Conservation (phyloP, 2,797 vertebrate species). For the Periophthalmus magnuspinnatus region DNA sequence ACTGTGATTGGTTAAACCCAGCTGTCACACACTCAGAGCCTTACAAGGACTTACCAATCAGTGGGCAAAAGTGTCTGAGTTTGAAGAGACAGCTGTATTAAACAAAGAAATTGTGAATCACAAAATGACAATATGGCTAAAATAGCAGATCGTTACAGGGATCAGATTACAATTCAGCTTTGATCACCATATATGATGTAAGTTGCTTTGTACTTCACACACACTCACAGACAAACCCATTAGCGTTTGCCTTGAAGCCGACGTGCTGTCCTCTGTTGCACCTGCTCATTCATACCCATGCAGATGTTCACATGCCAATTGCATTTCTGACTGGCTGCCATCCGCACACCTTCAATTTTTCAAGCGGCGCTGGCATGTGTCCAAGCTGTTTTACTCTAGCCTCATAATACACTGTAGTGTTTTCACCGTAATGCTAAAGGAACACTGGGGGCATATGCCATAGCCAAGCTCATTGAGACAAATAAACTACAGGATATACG, state of each 20-base stretch:
- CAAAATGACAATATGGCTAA: no score
- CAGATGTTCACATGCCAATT: conserved; percentile 23
- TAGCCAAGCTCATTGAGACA: conserved; percentile 46
- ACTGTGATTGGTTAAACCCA: no score
- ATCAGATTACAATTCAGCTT: no score
- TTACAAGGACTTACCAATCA: no score
- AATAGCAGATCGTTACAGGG: no score
- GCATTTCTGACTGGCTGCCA: conserved; percentile 34
- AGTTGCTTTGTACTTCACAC: neutral
- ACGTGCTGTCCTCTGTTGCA: conserved; percentile 13
- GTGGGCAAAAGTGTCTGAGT: no score
- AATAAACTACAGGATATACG: conserved; percentile 44
- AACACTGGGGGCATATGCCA: conserved; percentile 48
- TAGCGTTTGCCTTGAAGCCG: conserved; percentile 9
- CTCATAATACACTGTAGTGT: conserved; percentile 36
- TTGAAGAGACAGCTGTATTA: no score
- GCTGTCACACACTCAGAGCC: no score
- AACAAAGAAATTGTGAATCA: no score
- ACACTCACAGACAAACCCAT: conserved; percentile 9
- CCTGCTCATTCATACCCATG: conserved; percentile 24
- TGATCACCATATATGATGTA: neutral
- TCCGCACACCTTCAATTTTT: conserved; percentile 42
- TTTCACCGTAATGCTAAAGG: conserved; percentile 54
- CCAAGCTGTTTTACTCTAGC: conserved; percentile 46
- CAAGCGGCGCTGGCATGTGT: conserved; percentile 35